Base-by-base conservation (phyloP, 2,888 invertebrate genomes). In the Nemoura dubitans region DNA sequence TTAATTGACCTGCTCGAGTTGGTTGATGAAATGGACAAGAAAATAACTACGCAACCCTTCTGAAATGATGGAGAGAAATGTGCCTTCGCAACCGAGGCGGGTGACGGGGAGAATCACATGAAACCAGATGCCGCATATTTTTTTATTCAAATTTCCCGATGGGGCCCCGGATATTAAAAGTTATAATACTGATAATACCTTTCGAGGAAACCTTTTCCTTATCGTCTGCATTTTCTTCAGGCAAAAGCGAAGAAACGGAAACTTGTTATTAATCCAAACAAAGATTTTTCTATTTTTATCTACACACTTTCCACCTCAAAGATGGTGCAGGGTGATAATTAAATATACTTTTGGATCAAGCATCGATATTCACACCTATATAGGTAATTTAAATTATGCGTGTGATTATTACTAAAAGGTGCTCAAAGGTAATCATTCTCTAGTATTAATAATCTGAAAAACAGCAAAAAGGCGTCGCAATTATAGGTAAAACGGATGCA, bases 61-160 rank as follows among this genome's bases (percentile, higher is more conserved):
- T 81, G 81, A 29, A 81, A 30, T 81, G 16, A 81, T 30, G 81
- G 30, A 81, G 30, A 29, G 81, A 21, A 81, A 81, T 81, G 16
- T 21, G 81, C 16, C 28, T 30, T 81, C 78, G 2, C 36, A 7
- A 81, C 29, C 3, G 21, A 59, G 59, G 14, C 59, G 59, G 21
- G 10, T 36, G 36, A 36, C 36, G 36, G 10, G 10, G 14, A 7
- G 21, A 59, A 21, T 59, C 3, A 59, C 21, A 59, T 1, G 21
- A 59, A 59, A 21, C 16, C 59, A 59, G 59, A 59, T 59, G 3
- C 21, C 16, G 21, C 21, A 7, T 21, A 59, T 59, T 59, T 59
- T 59, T 6, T 7, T 59, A 59, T 59, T 10, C 59, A 59, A 59
- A 59, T 59, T 59, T 59, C 59, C 10, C 59, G 14, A 59, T 59